Evolutionary conservation across 1,140 invertebrate species (phyloP).

Genomic region (Bombus soroeensis): DNA sequence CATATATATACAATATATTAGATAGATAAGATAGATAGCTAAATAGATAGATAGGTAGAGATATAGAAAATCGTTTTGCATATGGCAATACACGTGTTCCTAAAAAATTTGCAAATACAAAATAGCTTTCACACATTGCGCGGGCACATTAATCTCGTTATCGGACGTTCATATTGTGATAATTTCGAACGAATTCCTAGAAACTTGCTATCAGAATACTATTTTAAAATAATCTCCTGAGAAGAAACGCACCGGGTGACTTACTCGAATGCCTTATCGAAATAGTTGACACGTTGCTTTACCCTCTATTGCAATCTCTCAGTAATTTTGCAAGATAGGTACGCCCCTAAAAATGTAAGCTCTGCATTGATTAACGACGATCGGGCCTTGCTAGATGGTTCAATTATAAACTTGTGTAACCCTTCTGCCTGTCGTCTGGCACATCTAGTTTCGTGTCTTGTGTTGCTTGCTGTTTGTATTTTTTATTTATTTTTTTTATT

Average conservation of each 20-base stretch:
- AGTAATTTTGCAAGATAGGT: constrained; percentile 11
- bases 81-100: constrained; percentile 38
- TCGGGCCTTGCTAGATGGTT: constrained; percentile 23
- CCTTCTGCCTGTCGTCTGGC: constrained; percentile 79
- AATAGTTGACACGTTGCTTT: background rate
- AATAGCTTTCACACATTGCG: constrained; percentile 28
- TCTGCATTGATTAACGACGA: constrained; percentile 7
- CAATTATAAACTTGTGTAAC: constrained; percentile 59
- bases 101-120: constrained; percentile 27
- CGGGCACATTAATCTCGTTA: constrained; percentile 3
- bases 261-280: constrained; percentile 20
- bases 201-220: constrained; percentile 11
- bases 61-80: constrained; percentile 34
- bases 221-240: constrained; percentile 8
- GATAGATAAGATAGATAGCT: background rate
- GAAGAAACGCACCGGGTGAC: background rate
- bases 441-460: constrained; percentile 82
- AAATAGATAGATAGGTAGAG: constrained; percentile 20
- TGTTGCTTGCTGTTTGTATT: constrained; percentile 76
- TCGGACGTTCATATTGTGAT: background rate
- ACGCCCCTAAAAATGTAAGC: background rate
- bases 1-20: constrained; percentile 11
- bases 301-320: background rate
- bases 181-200: constrained; percentile 19
- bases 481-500: constrained; percentile 32